A percentile compares a stretch with the other conserved stretches of the same genome.
These are phyloP conservation scores for Microcebus ravelobensis DNA, from an alignment of 2,113 vertebrate species.

Conservation along the genomic window DNA sequence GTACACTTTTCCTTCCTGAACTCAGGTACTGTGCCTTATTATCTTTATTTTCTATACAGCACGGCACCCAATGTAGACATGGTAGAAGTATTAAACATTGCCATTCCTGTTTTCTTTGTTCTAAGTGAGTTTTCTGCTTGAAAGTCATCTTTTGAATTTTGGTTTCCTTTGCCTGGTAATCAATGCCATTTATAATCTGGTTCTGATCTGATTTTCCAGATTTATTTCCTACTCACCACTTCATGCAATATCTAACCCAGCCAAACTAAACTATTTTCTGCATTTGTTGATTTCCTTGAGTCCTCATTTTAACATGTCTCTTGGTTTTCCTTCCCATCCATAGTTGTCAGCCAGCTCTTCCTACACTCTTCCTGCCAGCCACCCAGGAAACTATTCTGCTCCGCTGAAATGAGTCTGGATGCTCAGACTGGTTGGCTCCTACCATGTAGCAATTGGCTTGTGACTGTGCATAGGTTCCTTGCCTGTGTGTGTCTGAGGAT, in stretches of 20 bases:
- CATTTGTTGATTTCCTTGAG: not conserved
- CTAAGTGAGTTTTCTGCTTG: not conserved
- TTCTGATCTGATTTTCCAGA: not conserved
- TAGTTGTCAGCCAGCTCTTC: not conserved
- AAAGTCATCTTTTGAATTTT: not conserved
- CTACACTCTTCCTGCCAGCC: not conserved
- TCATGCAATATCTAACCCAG: not conserved
- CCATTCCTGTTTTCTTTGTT: not conserved
- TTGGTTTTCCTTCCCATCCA: not conserved
- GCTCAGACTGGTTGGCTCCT: not conserved
- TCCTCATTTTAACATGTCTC: not conserved
- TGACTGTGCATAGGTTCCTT: not conserved
- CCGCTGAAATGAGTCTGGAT: not conserved
- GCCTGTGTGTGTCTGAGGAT: not conserved
- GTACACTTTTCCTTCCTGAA: not conserved
- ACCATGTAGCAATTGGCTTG: not conserved
- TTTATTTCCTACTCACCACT: not conserved
- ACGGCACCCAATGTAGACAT: not conserved
- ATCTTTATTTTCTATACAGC: not conserved
- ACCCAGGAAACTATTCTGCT: not conserved
- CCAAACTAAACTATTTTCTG: not conserved
- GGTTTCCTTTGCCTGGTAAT: not conserved
- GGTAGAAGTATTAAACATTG: not conserved
- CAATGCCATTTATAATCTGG: not conserved
- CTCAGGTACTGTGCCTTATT: not conserved